A percentile compares a stretch with the other conserved stretches of the same genome.
Evolutionary conservation across 2,888 invertebrate species (phyloP).

Genomic region (Lissocephala sabroskyi): DNA sequence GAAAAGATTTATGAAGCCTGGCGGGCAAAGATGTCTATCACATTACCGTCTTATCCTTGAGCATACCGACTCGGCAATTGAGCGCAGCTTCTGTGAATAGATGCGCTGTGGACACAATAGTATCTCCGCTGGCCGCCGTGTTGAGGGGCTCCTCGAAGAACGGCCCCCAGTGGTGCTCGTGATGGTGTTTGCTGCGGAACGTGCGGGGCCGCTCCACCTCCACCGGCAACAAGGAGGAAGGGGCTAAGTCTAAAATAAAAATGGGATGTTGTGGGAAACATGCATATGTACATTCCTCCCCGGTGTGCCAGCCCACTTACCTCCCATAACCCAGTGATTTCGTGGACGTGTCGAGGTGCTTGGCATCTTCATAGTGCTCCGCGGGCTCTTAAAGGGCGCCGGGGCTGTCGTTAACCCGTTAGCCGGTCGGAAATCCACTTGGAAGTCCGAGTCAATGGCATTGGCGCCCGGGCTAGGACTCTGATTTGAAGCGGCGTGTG

Average conservation of each 20-base stretch:
- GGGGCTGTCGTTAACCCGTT: slow-evolving; percentile 23
- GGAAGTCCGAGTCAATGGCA: too few relatives aligned
- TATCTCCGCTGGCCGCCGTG: slow-evolving; percentile 74
- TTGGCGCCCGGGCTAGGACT: too few relatives aligned
- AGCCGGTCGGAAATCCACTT: slow-evolving; percentile 12
- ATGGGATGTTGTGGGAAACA: too few relatives aligned
- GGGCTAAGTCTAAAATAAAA: slow-evolving; percentile 11
- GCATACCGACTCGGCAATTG: slow-evolving; percentile 80
- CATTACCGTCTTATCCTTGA: slow-evolving; percentile 79
- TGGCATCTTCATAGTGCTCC: slow-evolving; percentile 46
- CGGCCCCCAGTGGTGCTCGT: slow-evolving; percentile 82
- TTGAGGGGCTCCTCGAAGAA: slow-evolving; percentile 78
- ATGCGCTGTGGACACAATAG: slow-evolving; percentile 76
- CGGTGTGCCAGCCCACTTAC: too few relatives aligned
- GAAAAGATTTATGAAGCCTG: not conserved
- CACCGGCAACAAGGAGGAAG: slow-evolving; percentile 12
- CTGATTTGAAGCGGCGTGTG: too few relatives aligned
- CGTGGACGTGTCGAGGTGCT: slow-evolving; percentile 51
- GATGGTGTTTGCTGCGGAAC: slow-evolving; percentile 76
- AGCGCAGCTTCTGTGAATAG: slow-evolving; percentile 79
- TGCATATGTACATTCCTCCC: too few relatives aligned
- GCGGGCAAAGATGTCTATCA: too few relatives aligned
- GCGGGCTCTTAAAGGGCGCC: slow-evolving; percentile 34
- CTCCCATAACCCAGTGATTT: slow-evolving; percentile 49
- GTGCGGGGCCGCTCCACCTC: slow-evolving; percentile 58